Evolutionary conservation across 2,797 vertebrate species (phyloP).

Genomic region (Alca torda): DNA sequence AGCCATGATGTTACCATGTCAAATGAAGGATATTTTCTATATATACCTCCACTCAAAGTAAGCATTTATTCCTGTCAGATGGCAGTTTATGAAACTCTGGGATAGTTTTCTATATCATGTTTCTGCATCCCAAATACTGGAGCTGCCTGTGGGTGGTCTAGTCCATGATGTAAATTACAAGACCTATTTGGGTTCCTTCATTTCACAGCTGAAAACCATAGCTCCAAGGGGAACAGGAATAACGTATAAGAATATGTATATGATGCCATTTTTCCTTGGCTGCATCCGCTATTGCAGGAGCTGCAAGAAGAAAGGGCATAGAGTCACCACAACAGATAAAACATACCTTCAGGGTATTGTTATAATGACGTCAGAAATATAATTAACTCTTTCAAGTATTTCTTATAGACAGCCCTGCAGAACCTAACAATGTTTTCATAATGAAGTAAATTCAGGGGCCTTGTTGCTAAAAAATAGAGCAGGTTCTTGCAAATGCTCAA

Average conservation of each 20-base stretch:
- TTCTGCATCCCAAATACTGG: neutral
- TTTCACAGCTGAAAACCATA: neutral
- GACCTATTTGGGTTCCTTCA: neutral
- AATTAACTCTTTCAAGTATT: slow-evolving; percentile 26
- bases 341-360: neutral
- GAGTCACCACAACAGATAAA: neutral
- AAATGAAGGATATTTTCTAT: neutral
- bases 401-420: neutral
- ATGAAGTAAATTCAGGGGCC: slow-evolving; percentile 2
- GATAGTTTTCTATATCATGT: neutral
- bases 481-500: slow-evolving; percentile 2
- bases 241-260: neutral
- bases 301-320: neutral
- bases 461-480: slow-evolving; percentile 18
- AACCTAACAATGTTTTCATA: neutral
- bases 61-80: neutral
- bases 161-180: neutral
- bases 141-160: neutral
- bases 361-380: neutral
- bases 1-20: neutral
- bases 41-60: neutral
- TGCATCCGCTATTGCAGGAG: neutral
- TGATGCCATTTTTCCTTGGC: neutral
- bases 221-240: neutral
- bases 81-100: neutral